These are phyloP conservation scores for Orientallactaga sibirica DNA, from an alignment of 2,797 vertebrate genomes.

Conservation along the genomic window DNA sequence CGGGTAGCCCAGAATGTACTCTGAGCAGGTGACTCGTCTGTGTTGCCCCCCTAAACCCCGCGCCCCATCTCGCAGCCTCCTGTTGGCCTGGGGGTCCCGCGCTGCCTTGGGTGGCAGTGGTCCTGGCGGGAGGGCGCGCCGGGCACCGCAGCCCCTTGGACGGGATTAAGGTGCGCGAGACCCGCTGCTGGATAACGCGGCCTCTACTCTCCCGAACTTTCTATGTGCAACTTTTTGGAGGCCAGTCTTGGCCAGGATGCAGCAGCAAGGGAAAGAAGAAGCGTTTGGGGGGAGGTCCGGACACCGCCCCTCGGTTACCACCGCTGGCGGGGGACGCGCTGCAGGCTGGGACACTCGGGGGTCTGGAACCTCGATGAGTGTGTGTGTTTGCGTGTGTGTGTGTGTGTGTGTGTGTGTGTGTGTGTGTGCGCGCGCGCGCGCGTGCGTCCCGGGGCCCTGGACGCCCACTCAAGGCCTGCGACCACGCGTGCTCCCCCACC, in stretches of 20 bases:
- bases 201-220: slow-evolving; percentile 61
- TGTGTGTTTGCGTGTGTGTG: neutral
- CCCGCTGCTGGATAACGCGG: too few relatives aligned
- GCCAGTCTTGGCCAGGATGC: neutral
- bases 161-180: too few relatives aligned
- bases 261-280: neutral
- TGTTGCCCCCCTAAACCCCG: too few relatives aligned
- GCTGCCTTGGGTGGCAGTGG: neutral
- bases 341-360: neutral
- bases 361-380: neutral
- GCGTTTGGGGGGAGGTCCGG: neutral
- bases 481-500: neutral
- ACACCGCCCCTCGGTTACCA: neutral
- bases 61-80: neutral
- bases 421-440: neutral
- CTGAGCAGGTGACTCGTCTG: neutral
- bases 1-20: neutral
- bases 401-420: neutral
- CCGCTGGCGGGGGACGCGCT: neutral
- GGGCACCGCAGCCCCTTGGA: too few relatives aligned
- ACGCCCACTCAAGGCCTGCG: neutral
- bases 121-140: neutral
- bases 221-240: slow-evolving; percentile 73
- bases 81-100: neutral
- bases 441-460: neutral